phyloP scores from a whole-genome alignment of 2,113 vertebrate species.

The Alexandromys fortis region DNA sequence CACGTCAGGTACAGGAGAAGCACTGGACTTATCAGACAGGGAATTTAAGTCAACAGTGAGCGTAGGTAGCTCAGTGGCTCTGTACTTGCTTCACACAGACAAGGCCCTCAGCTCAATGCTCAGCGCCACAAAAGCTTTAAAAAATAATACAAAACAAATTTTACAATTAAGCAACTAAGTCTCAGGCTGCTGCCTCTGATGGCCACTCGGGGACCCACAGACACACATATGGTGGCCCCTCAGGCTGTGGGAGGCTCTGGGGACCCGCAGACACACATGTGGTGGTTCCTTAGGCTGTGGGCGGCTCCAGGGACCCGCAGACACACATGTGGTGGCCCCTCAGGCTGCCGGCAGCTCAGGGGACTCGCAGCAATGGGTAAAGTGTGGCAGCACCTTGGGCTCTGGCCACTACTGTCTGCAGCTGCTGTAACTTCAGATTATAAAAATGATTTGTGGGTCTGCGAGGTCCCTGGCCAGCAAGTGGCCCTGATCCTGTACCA shows the following conservation, averaged over 20 bases:
- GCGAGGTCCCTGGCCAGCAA: too few relatives aligned
- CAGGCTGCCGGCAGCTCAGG: fast-evolving
- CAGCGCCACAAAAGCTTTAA: background rate
- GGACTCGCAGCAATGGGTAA: background rate
- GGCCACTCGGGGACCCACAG: background rate
- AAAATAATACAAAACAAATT: too few relatives aligned
- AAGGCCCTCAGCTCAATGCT: background rate
- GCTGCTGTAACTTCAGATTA: background rate
- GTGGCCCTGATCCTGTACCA: too few relatives aligned
- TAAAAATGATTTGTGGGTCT: background rate
- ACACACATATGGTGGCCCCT: too few relatives aligned
- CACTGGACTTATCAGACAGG: background rate
- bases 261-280: too few relatives aligned
- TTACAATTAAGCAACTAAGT: background rate
- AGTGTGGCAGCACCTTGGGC: too few relatives aligned
- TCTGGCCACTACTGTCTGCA: background rate
- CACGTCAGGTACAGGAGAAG: background rate
- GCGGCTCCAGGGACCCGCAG: fast-evolving
- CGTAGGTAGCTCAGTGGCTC: too few relatives aligned
- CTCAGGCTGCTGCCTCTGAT: background rate
- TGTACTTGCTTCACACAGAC: background rate
- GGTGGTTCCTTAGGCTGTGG: fast-evolving
- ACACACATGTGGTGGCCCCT: too few relatives aligned
- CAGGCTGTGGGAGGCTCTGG: fast-evolving
- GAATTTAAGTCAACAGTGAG: background rate